These are phyloP conservation scores for Mamestra configurata DNA, from an alignment of 1,140 invertebrate species.

Conservation along the genomic window DNA sequence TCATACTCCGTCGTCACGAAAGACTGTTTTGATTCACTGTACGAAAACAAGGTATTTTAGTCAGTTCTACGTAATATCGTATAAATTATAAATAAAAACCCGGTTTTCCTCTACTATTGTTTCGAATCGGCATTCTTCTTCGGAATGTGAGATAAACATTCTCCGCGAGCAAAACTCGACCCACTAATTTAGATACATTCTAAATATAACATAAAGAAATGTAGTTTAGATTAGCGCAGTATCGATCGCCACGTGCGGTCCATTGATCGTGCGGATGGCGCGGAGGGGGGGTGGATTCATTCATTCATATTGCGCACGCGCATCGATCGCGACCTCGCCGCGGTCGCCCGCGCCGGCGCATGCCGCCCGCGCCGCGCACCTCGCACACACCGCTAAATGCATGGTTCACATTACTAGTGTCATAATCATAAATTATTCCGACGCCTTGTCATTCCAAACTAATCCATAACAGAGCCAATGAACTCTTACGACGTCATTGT, in stretches of 20 bases:
- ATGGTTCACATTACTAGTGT: conserved; percentile 57
- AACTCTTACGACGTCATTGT: conserved; percentile 61
- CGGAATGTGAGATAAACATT: conserved; percentile 15
- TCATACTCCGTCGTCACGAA: too few species aligned
- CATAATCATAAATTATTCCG: conserved; percentile 69
- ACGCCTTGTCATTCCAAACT: conserved; percentile 56
- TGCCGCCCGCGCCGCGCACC: conserved; percentile 51
- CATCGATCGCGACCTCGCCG: conserved; percentile 68
- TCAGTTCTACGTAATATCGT: not conserved
- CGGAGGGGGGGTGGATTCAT: conserved; percentile 62
- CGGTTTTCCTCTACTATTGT: not conserved
- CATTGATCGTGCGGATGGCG: conserved; percentile 71
- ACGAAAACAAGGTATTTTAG: not conserved
- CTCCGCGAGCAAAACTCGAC: not conserved
- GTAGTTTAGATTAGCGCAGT: conserved; percentile 55
- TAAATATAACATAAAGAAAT: conserved; percentile 44
- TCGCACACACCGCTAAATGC: conserved; percentile 54
- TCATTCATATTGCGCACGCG: conserved; percentile 78
- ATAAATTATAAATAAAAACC: conserved; percentile 26
- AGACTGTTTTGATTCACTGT: too few species aligned
- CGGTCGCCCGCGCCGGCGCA: conserved; percentile 61
- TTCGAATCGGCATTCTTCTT: conserved; percentile 42
- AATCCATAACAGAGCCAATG: conserved; percentile 60
- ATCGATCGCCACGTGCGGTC: conserved; percentile 74
- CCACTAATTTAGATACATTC: conserved; percentile 24